Evolutionary conservation across 2,113 vertebrate species (phyloP).

Genomic region (Fulica atra): DNA sequence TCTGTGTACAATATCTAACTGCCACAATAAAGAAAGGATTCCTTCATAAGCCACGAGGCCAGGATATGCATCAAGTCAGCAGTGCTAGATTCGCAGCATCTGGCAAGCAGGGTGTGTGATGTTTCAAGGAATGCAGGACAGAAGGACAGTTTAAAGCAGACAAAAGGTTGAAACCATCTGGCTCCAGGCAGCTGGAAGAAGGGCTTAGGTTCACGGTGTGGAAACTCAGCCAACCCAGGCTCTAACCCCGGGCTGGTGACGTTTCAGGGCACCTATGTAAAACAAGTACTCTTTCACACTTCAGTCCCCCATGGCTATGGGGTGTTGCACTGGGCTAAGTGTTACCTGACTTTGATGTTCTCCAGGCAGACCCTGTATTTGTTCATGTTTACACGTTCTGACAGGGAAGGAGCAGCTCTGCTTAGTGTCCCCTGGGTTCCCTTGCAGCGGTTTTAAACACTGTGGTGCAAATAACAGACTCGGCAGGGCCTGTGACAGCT

Average conservation of each 20-base stretch:
- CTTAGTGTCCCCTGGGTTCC: constrained; percentile 19
- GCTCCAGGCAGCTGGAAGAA: not conserved
- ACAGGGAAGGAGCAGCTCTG: constrained; percentile 53
- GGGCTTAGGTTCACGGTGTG: not conserved
- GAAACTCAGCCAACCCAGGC: not conserved
- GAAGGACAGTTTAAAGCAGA: not conserved
- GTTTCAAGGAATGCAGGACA: not conserved
- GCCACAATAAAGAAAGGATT: not conserved
- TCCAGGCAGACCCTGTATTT: constrained; percentile 41
- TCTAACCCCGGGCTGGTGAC: not conserved
- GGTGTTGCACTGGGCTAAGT: not conserved
- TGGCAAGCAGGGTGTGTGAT: not conserved
- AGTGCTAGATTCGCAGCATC: not conserved
- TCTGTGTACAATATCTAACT: not conserved
- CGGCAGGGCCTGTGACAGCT: not conserved
- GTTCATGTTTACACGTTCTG: constrained; percentile 60
- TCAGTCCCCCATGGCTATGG: not conserved
- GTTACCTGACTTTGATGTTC: constrained; percentile 62
- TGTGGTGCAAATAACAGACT: not conserved
- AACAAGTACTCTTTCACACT: constrained; percentile 8
- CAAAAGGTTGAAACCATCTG: not conserved
- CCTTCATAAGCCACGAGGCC: not conserved
- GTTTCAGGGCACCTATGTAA: not conserved
- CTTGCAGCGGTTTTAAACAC: not conserved
- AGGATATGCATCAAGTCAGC: not conserved